Conservation (phyloP, 2,113 vertebrate genomes). For the Nycticebus coucang region DNA sequence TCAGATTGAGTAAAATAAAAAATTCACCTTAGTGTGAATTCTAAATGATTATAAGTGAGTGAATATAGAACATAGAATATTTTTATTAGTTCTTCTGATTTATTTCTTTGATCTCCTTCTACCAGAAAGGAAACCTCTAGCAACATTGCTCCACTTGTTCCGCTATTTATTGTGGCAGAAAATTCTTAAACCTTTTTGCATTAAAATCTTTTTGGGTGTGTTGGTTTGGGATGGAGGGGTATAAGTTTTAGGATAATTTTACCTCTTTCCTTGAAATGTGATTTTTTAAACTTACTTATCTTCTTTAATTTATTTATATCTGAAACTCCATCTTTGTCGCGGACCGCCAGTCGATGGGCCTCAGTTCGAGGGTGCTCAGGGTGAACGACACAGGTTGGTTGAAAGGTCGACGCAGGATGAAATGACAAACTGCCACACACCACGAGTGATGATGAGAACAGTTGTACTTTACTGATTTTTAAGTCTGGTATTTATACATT, state of each 20-base stretch:
- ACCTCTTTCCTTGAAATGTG: background rate
- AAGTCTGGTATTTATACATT: too few relatives aligned
- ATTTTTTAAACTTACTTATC: background rate
- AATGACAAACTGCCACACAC: too few relatives aligned
- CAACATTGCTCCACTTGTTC: background rate
- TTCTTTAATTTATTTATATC: background rate
- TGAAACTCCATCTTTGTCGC: background rate
- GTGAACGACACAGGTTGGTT: too few relatives aligned
- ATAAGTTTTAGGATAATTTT: background rate
- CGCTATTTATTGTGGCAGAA: background rate
- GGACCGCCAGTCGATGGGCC: too few relatives aligned
- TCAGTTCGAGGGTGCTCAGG: too few relatives aligned
- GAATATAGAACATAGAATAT: background rate
- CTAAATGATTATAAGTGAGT: background rate
- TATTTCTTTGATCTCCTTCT: accelerated
- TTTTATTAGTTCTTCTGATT: background rate
- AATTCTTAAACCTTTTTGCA: background rate
- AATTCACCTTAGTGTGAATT: background rate
- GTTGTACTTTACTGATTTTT: too few relatives aligned
- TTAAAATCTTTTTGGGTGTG: background rate
- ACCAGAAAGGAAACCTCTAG: background rate
- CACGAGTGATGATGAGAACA: too few relatives aligned
- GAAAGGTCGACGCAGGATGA: too few relatives aligned
- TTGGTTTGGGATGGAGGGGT: background rate
- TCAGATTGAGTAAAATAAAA: background rate